A percentile compares a stretch with the other conserved stretches of the same genome.
These are phyloP conservation scores for Tupiocoris notatus DNA, from an alignment of 2,888 invertebrate species.

Conservation along the genomic window DNA sequence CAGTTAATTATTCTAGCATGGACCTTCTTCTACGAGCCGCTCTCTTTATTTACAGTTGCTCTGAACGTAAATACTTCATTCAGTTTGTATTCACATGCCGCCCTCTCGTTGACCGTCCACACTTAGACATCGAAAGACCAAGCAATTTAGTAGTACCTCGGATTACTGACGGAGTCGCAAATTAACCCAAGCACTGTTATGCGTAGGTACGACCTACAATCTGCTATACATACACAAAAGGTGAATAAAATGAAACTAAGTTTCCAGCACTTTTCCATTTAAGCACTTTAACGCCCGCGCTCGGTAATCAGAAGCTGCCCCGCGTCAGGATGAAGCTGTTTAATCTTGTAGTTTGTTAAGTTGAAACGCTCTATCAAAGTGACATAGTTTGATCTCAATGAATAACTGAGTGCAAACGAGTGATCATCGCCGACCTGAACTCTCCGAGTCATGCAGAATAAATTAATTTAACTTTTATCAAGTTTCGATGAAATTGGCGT, in stretches of 20 bases:
- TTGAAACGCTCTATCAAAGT: too few species aligned
- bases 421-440: too few species aligned
- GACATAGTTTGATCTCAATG: too few species aligned
- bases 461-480: too few species aligned
- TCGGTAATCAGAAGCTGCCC: not conserved
- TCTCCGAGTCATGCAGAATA: too few species aligned
- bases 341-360: too few species aligned
- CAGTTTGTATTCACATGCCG: not conserved
- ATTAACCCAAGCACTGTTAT: conserved; percentile 17
- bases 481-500: too few species aligned
- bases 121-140: conserved; percentile 1
- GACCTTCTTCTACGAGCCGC: conserved; percentile 10
- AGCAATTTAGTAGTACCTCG: conserved; percentile 23
- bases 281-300: not conserved
- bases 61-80: conserved; percentile 38
- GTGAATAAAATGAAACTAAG: not conserved
- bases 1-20: conserved; percentile 44
- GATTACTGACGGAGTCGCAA: conserved; percentile 29
- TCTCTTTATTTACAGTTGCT: conserved; percentile 33
- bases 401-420: too few species aligned
- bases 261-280: not conserved
- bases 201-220: not conserved
- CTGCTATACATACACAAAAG: not conserved
- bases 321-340: too few species aligned
- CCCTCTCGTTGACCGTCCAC: not conserved